Base-by-base conservation (phyloP, 2,888 invertebrate genomes). In the Junonia oenone region DNA sequence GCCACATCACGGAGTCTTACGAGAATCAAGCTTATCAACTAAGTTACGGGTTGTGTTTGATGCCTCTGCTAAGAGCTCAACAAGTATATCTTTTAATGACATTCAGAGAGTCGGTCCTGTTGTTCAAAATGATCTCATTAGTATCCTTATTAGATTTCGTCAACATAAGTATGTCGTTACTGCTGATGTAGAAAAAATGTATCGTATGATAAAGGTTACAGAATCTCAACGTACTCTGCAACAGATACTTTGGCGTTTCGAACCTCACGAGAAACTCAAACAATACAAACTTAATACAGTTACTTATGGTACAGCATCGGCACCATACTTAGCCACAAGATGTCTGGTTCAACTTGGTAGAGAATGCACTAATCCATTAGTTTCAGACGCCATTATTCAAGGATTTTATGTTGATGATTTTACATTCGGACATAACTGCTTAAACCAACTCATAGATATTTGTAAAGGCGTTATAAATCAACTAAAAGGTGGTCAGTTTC, bases 181-280 rank as follows among this genome's bases (percentile, higher is more conserved):
- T 31, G 35, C 27, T 9, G 51, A 56, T 14, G 13, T 45, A 22
- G 46, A 45, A 13, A 56, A 56, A 47, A 51, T 56, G 56, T 56
- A 56, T 26, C 45, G 56, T 9, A n/a, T 13, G 6, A 33, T 49
- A 5, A 8, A 15, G 1, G 27, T 49, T 14, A 31, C 17, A n/a
- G 31, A 40, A 11, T 4, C 11, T 19, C 55, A 49, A 15, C 17
- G 55, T 2, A 13, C 5, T 22, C 17, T 55, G 6, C 55, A 55
- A 17, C 46, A 52, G 19, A 35, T 46, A 31, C 11, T 31, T 8
- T 31, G 29, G 29, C 29, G 29, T 1, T 31, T 31, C 11, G 29
- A 31, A 8, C 29, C 29, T 11, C 29, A 31, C 8, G 29, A 31
- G 8, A 8, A 31, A 31, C 29, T 31, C 8, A 31, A 31, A 31